A percentile compares a stretch with the other conserved stretches of the same genome.
phyloP scores from a whole-genome alignment of 2,888 invertebrate species.

The Marasmarcha lunaedactyla region DNA sequence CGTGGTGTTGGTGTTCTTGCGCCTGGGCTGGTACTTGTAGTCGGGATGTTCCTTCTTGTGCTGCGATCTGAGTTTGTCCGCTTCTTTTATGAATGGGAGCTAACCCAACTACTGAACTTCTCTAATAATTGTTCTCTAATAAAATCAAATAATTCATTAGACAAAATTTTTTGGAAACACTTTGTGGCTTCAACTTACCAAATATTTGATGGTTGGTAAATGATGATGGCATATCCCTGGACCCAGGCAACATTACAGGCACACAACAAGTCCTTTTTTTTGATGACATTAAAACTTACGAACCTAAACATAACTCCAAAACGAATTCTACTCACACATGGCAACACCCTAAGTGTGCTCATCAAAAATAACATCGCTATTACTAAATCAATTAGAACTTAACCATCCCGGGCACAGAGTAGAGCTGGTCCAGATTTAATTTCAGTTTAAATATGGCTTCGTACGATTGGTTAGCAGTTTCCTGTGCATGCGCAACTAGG shows the following conservation, averaged over 20 bases:
- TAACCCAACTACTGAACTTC: too few relatives aligned
- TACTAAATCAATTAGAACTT: slow-evolving; percentile 2
- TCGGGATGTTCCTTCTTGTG: slow-evolving; percentile 96
- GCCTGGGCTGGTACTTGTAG: slow-evolving; percentile 92
- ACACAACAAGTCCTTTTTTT: too few relatives aligned
- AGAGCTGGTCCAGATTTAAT: slow-evolving; percentile 47
- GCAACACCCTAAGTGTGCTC: slow-evolving; percentile 1
- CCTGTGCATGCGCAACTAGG: slow-evolving; percentile 43
- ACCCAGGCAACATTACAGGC: too few relatives aligned
- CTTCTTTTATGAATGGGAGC: slow-evolving; percentile 93
- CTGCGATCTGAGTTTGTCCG: slow-evolving; percentile 89
- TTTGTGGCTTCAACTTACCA: too few relatives aligned
- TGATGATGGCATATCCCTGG: too few relatives aligned
- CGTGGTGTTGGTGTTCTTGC: slow-evolving; percentile 60
- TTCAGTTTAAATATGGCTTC: slow-evolving; percentile 45
- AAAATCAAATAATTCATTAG: too few relatives aligned
- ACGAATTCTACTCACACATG: slow-evolving; percentile 10
- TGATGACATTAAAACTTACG: too few relatives aligned
- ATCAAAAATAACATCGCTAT: not conserved
- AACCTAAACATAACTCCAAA: too few relatives aligned
- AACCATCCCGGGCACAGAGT: slow-evolving; percentile 23
- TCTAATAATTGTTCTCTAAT: too few relatives aligned
- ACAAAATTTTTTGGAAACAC: too few relatives aligned
- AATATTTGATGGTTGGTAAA: too few relatives aligned
- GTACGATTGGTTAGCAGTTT: slow-evolving; percentile 46